Base-by-base conservation (phyloP, 2,797 vertebrate genomes). In the Limnodromus scolopaceus region DNA sequence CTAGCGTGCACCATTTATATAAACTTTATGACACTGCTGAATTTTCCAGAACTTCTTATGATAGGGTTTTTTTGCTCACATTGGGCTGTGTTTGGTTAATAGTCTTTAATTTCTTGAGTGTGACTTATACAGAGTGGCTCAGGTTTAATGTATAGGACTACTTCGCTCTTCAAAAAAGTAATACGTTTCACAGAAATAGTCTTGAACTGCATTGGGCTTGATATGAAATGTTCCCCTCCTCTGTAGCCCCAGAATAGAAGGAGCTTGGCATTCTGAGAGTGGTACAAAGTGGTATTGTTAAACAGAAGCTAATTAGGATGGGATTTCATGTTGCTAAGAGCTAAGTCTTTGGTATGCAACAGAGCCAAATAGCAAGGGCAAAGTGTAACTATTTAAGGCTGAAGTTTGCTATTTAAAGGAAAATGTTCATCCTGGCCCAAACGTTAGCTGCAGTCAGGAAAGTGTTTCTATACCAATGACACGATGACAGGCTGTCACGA, bases 231-330 rank as follows among this genome's bases (percentile, higher is more conserved):
- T 68, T 94, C 53, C 46, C 32, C 80, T 96, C 54, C 51, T 60
- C 84, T 94, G 48, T 74, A 97, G 54, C 63, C 64, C 91, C 92
- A 95, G 93, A 97, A 96, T 22, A 93, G 88, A 89, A 96, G 82
- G 45, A 96, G 93, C 54, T 94, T 96, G 95, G 82, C 81, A 65
- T 96, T 95, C 96, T 97, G 87, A 96, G 84, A 87, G 80, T 58
- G 63, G 89, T 96, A 98, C 97, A 97, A 98, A 97, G 94, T 93
- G 76, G 93, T 96, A 98, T 98, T 98, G 98, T 98, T 96, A 92
- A 98, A 94, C 92, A 74, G 41, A 75, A 95, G 93, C 95, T 97
- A 96, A 95, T 97, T 98, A 95, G 82, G 94, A 96, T 97, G 94
- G 94, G 96, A 94, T 98, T 98, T 98, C 97, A 74, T 45, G 96